phyloP scores from a whole-genome alignment of 2,888 invertebrate genomes.

The Junonia oenone region DNA sequence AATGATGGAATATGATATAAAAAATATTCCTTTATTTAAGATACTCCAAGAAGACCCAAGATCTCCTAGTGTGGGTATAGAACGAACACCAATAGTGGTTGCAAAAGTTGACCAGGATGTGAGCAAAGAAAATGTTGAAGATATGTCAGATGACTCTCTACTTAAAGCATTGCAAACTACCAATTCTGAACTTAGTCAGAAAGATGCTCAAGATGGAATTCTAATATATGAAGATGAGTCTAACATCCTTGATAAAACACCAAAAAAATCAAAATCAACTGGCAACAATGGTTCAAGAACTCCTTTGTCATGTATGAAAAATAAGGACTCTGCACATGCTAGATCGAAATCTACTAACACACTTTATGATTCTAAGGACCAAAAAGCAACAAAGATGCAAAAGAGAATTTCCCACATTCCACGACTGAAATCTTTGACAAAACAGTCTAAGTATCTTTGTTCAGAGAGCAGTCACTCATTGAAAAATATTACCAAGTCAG shows the following conservation, averaged over 20 bases:
- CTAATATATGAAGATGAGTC: constrained; percentile 80
- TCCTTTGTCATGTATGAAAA: constrained; percentile 74
- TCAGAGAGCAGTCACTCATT: constrained; percentile 57
- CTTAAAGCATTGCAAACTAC: constrained; percentile 64
- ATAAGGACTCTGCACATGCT: constrained; percentile 58
- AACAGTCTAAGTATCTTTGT: constrained; percentile 44
- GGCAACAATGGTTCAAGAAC: constrained; percentile 60
- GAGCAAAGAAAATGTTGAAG: constrained; percentile 58
- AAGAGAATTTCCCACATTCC: constrained; percentile 67
- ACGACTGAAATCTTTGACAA: constrained; percentile 59
- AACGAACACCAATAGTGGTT: constrained; percentile 71
- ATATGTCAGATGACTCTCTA: constrained; percentile 69
- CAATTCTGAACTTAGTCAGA: constrained; percentile 53
- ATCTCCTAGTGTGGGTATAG: constrained; percentile 69
- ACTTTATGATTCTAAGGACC: constrained; percentile 51
- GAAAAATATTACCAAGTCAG: constrained; percentile 54
- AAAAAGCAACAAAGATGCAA: constrained; percentile 40
- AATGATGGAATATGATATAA: constrained; percentile 20
- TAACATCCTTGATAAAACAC: constrained; percentile 46
- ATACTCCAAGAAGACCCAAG: constrained; percentile 64
- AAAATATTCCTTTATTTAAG: constrained; percentile 45
- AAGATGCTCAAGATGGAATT: constrained; percentile 58
- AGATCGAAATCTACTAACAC: constrained; percentile 70
- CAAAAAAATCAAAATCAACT: constrained; percentile 56
- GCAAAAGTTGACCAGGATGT: constrained; percentile 43